phyloP scores from a whole-genome alignment of 23 tunicate genomes.

The Diplosoma virens region DNA sequence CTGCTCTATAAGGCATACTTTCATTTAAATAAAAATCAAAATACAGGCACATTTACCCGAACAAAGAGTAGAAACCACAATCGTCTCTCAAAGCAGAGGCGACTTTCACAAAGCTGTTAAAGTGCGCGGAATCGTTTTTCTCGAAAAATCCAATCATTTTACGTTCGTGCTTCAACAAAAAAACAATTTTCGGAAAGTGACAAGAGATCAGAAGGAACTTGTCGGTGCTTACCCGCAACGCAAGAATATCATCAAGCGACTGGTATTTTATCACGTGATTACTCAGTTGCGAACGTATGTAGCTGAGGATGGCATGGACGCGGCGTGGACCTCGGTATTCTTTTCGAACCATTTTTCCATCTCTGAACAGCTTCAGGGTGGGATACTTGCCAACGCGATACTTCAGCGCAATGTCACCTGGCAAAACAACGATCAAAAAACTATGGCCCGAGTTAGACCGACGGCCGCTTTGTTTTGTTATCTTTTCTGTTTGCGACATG shows the following conservation, averaged over 20 bases:
- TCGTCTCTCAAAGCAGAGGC: conserved; percentile 78
- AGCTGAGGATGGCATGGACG: conserved; percentile 39
- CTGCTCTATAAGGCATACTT: neutral
- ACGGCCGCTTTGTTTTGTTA: too few species aligned
- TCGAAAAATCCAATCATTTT: conserved; percentile 75
- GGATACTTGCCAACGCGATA: conserved; percentile 89
- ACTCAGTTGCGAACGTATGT: conserved; percentile 53
- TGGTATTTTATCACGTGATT: conserved; percentile 53
- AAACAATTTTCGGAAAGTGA: neutral
- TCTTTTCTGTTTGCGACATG: too few species aligned
- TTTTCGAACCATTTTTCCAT: conserved; percentile 60
- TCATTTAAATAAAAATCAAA: neutral
- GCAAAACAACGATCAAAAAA: too few species aligned
- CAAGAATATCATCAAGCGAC: conserved; percentile 56
- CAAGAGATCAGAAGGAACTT: neutral
- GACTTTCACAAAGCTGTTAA: conserved; percentile 35
- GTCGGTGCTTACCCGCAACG: conserved; percentile 45
- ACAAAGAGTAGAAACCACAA: conserved; percentile 70
- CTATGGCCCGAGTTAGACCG: too few species aligned
- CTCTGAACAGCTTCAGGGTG: conserved; percentile 88
- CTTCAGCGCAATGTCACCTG: too few species aligned
- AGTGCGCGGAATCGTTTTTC: conserved; percentile 40
- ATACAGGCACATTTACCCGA: conserved; percentile 60
- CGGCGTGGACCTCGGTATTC: conserved; percentile 87
- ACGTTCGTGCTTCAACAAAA: conserved; percentile 23